A percentile compares a stretch with the other conserved stretches of the same genome.
Evolutionary conservation across 1,140 invertebrate species (phyloP).

Genomic region (Eurosta solidaginis): DNA sequence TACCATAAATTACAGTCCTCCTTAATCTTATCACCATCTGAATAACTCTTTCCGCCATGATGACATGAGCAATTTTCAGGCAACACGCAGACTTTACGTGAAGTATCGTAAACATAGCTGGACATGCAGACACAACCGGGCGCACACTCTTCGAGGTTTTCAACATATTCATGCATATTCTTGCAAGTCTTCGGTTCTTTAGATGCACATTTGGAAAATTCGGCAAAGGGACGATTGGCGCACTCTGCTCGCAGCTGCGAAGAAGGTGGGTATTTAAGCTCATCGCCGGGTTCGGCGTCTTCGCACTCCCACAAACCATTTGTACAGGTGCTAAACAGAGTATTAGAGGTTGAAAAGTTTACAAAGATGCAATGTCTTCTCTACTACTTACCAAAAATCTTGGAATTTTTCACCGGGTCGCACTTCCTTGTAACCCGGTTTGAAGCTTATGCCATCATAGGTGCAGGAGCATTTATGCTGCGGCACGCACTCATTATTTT

Average conservation of each 20-base stretch:
- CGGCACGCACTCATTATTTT: slow-evolving; percentile 75
- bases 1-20: slow-evolving; percentile 85
- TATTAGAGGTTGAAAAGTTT: slow-evolving; percentile 34
- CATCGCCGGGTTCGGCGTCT: slow-evolving; percentile 67
- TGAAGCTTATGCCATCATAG: slow-evolving; percentile 73
- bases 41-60: slow-evolving; percentile 82
- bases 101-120: slow-evolving; percentile 74
- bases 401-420: slow-evolving; percentile 68
- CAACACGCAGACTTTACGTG: slow-evolving; percentile 71
- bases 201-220: slow-evolving; percentile 77
- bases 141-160: slow-evolving; percentile 67
- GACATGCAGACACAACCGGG: slow-evolving; percentile 79
- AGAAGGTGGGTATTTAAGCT: slow-evolving; percentile 66
- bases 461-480: slow-evolving; percentile 77
- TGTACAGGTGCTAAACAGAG: slow-evolving; percentile 69
- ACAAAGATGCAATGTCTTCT: neutral
- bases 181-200: slow-evolving; percentile 79
- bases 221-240: slow-evolving; percentile 65
- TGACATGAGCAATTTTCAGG: slow-evolving; percentile 81
- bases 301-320: slow-evolving; percentile 77
- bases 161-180: slow-evolving; percentile 72
- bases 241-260: slow-evolving; percentile 68
- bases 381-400: slow-evolving; percentile 69
- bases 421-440: slow-evolving; percentile 75
- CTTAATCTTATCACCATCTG: slow-evolving; percentile 74